Base-by-base conservation (phyloP, 1,140 invertebrate species). In the Drosophila kohkoa region DNA sequence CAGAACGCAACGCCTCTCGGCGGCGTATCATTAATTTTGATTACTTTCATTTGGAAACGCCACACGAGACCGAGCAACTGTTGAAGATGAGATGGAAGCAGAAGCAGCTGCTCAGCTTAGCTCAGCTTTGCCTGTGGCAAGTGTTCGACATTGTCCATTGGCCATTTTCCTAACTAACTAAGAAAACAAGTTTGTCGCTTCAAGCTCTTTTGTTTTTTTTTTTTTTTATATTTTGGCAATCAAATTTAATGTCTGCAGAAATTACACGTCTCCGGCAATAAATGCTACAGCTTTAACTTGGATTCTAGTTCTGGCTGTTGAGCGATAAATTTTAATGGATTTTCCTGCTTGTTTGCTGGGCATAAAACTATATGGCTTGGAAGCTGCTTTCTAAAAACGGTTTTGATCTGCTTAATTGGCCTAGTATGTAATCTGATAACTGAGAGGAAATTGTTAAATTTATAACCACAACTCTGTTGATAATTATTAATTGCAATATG, bases 21-120 rank as follows among this genome's bases (percentile, higher is more conserved):
- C 30, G 32, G 49, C 28, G 32, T 58, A 67, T 88, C 85, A 85
- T 85, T 89, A 88, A 75, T 76, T 89, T 89, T 88, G 86, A 88
- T 88, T 88, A 89, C 85, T 88, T 88, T 88, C 85, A 89, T 88
- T 88, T 83, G 85, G 15, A 78, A 63, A 75, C 66, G 73, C 83
- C 41, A 62, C 49, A 60, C n/a, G 69, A 66, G 62, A 51, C 20
- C 63, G 20, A 67, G 45, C 35, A 3, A 10, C 35, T 10, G 35
- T 38, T 2, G 35, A 38, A 25, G 20, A 25, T 25, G 20, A 25
- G 3, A 25, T 25, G 20, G 20, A 25, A 25, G 20, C 20, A 25
- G 49, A 32, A 28, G 10, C 62, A 28, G 11, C 20, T 55, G 54
- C 20, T 49, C 7, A 1, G 16, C 46, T 25, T 3, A 20, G 15